A percentile compares a stretch with the other conserved stretches of the same genome.
These are phyloP conservation scores for zebrafish (Danio rerio) DNA, from an alignment of 2,113 vertebrate genomes.

Conservation along the genomic window DNA sequence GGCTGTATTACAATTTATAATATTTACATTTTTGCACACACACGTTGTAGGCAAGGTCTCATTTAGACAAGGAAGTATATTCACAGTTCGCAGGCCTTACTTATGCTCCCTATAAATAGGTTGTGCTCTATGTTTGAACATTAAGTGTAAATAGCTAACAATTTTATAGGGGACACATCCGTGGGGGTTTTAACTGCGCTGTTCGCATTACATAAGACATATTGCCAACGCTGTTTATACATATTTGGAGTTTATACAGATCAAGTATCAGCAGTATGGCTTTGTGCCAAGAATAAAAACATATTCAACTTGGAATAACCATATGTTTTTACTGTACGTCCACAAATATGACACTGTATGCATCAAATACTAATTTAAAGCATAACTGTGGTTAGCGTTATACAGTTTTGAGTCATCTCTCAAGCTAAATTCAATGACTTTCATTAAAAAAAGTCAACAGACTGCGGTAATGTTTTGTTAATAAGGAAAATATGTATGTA, in stretches of 20 bases:
- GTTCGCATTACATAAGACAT: constrained; percentile 58
- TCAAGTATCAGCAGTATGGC: constrained; percentile 34
- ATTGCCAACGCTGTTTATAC: constrained; percentile 67
- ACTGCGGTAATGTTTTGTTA: background rate
- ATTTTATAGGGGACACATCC: background rate
- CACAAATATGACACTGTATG: background rate
- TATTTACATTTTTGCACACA: too few species aligned
- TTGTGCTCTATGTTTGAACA: constrained; percentile 48
- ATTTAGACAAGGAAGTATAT: constrained; percentile 36
- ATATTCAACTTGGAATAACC: background rate
- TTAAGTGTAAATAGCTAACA: constrained; percentile 54
- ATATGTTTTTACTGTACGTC: background rate
- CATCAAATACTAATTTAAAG: background rate
- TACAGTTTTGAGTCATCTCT: constrained; percentile 1
- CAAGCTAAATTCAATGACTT: background rate
- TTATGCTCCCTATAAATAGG: constrained; percentile 57
- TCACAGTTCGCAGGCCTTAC: constrained; percentile 15
- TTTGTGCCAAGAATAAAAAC: background rate
- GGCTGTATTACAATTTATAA: too few species aligned
- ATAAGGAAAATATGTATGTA: background rate
- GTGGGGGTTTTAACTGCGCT: background rate
- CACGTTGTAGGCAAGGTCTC: background rate
- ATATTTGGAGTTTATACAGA: constrained; percentile 50
- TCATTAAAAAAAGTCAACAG: background rate
- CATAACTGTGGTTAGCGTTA: background rate